Percentiles rank a stretch among this genome's conserved stretches.
Conservation (phyloP, 2,888 invertebrate species). For the Drosophila paranaensis region DNA sequence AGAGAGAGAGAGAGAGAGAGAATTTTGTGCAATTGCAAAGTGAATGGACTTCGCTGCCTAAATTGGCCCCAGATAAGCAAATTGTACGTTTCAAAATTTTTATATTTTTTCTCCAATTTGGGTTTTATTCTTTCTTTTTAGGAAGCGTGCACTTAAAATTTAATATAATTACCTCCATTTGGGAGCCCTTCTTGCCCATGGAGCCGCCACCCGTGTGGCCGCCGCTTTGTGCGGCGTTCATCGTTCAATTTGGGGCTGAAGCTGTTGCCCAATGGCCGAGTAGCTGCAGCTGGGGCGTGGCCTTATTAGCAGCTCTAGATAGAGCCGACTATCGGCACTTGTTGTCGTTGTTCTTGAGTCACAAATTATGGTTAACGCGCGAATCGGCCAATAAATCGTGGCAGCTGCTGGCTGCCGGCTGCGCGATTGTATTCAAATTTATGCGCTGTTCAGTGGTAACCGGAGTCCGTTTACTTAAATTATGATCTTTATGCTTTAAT, state of each 20-base stretch:
- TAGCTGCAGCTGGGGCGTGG: slow-evolving; percentile 2
- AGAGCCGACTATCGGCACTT: slow-evolving; percentile 25
- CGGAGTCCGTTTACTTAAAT: slow-evolving; percentile 6
- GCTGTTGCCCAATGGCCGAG: slow-evolving; percentile 15
- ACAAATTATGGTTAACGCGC: slow-evolving; percentile 36
- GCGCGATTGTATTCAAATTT: slow-evolving; percentile 46
- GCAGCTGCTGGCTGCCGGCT: slow-evolving; percentile 10
- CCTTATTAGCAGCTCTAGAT: slow-evolving; percentile 32
- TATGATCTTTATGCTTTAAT: slow-evolving; percentile 11
- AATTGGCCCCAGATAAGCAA: slow-evolving; percentile 17
- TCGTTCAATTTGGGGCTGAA: slow-evolving; percentile 39
- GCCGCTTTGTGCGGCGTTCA: slow-evolving; percentile 85
- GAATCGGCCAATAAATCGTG: slow-evolving; percentile 55
- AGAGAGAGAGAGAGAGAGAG: no score
- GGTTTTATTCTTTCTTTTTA: neutral
- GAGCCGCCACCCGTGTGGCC: slow-evolving; percentile 83
- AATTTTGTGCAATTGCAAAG: slow-evolving; percentile 5
- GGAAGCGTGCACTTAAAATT: slow-evolving; percentile 46
- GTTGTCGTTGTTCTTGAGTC: slow-evolving; percentile 5
- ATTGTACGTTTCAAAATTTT: neutral
- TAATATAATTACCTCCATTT: slow-evolving; percentile 84
- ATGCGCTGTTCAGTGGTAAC: slow-evolving; percentile 44
- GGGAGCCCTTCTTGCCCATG: slow-evolving; percentile 85
- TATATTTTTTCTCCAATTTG: neutral
- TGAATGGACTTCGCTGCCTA: slow-evolving; percentile 15